Base-by-base conservation (phyloP, 2,797 vertebrate species). In the Austrolebias charrua region DNA sequence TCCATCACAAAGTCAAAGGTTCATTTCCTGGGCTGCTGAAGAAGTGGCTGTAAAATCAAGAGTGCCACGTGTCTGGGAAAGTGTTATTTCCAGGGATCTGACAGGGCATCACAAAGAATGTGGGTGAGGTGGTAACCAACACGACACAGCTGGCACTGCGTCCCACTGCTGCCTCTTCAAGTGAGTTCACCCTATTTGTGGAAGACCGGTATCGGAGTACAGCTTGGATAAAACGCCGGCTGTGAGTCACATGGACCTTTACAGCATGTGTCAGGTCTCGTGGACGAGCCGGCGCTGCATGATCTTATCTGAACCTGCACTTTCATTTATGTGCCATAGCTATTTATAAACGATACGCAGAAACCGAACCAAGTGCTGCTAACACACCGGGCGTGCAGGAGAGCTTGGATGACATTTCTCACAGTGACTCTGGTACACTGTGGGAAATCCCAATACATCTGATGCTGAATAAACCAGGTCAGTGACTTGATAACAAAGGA, bases 21-120 rank as follows among this genome's bases (percentile, higher is more conserved):
- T 59, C 69, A 63, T 77, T 75, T 69, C 51, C 73, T 11, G 55
- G 60, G 75, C 69, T 80, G 82, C 71, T 63, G 77, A 69, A 52
- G 74, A 69, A 20, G 74, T 50, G 55, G 60, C 51, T 74, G 31
- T 68, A 65, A 68, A 73, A 64, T 51, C 63, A 14, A 14, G 42
- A 49, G 51, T 6, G 53, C 78, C 73, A 82, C 63, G 69, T 75
- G 77, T 79, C 66, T 42, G 60, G 45, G 70, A 69, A 80, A 74
- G 70, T 78, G 80, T 89, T 59, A 88, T 91, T 91, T 88, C 68
- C 73, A 85, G 85, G 74, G 58, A 74, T 63, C 43, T 84, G 81
- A 90, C 81, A 69, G 55, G 58, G 79, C 81, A 80, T 75, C 69
- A 80, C 57, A 73, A 79, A 73, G 75, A 89, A 89, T 89, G 87